Conservation (phyloP, 2,888 invertebrate genomes). For the Cetonia aurata region DNA sequence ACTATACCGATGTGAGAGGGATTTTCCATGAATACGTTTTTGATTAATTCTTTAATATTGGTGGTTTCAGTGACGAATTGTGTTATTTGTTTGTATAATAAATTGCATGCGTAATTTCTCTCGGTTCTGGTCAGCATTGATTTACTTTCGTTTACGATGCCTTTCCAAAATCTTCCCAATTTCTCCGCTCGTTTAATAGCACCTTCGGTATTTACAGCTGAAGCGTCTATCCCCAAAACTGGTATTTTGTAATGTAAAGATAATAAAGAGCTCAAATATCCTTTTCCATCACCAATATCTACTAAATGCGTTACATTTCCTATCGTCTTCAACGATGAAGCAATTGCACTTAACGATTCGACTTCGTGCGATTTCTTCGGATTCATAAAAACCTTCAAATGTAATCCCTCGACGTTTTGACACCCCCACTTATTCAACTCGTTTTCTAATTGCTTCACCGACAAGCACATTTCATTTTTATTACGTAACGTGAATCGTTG, state of each 20-base stretch:
- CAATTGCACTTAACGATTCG: conserved; percentile 73
- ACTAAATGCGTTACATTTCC: conserved; percentile 70
- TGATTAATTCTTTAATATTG: conserved; percentile 69
- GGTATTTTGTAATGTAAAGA: conserved; percentile 78
- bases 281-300: conserved; percentile 92
- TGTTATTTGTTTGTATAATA: conserved; percentile 73
- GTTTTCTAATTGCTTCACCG: conserved; percentile 64
- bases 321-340: conserved; percentile 68
- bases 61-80: conserved; percentile 73
- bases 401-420: conserved; percentile 61
- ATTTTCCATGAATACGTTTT: conserved; percentile 67
- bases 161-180: conserved; percentile 65
- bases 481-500: conserved; percentile 57
- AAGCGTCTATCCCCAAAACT: conserved; percentile 87
- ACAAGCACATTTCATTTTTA: conserved; percentile 66
- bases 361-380: conserved; percentile 88
- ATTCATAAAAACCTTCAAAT: conserved; percentile 80
- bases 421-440: conserved; percentile 60
- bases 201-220: conserved; percentile 74
- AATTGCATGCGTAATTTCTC: conserved; percentile 46
- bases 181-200: conserved; percentile 72
- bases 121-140: conserved; percentile 49
- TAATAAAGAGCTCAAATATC: conserved; percentile 83
- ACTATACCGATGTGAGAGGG: conserved; percentile 70
- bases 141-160: conserved; percentile 54